Evolutionary conservation across 2,113 vertebrate genomes (phyloP).

Genomic region (Elaphurus davidianus): DNA sequence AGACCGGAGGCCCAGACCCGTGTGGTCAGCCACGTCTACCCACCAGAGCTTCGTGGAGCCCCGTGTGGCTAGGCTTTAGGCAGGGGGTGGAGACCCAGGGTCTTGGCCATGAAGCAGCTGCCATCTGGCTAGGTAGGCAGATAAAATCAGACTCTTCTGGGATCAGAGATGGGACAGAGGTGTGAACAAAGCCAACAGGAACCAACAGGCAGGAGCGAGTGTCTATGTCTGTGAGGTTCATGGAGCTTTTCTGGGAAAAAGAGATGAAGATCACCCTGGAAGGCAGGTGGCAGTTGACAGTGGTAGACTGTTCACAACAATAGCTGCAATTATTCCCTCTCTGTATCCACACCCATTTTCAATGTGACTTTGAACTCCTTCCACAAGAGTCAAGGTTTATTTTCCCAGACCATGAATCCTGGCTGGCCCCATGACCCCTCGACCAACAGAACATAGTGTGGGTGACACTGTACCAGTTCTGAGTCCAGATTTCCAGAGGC

Average conservation of each 20-base stretch:
- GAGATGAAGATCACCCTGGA: background rate
- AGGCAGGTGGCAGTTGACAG: background rate
- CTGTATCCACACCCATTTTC: fast-evolving
- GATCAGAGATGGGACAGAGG: no score
- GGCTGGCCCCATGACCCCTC: fast-evolving
- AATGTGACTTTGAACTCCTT: background rate
- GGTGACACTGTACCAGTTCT: fast-evolving
- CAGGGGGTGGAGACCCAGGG: fast-evolving
- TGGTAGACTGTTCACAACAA: background rate
- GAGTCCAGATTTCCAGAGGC: background rate
- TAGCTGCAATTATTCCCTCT: no score
- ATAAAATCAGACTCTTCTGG: no score
- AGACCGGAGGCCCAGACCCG: background rate
- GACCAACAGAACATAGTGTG: fast-evolving
- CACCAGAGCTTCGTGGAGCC: fast-evolving
- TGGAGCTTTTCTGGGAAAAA: background rate
- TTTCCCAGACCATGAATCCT: background rate
- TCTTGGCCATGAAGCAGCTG: background rate
- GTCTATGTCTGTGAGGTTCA: background rate
- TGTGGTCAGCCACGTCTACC: fast-evolving
- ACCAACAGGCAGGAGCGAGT: no score
- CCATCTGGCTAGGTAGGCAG: background rate
- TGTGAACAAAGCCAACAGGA: background rate
- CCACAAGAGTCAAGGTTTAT: background rate
- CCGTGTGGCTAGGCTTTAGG: fast-evolving